phyloP scores from a whole-genome alignment of 1,140 invertebrate genomes.

The Rhopalosiphum padi region DNA sequence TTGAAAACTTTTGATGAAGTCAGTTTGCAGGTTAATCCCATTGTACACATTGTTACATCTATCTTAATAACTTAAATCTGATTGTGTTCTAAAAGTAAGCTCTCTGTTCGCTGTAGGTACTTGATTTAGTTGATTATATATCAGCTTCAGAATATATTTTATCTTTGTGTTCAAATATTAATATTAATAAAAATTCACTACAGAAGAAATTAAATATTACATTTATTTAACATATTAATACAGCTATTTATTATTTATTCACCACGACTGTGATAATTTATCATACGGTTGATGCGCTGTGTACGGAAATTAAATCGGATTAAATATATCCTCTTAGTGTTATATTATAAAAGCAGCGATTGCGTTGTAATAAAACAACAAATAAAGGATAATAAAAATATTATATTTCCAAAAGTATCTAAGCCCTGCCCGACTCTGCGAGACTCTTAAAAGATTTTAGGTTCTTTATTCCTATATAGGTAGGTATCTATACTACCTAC shows the following conservation, averaged over 20 bases:
- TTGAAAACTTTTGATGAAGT: constrained; percentile 40
- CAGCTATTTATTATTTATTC: neutral
- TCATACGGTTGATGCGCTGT: neutral
- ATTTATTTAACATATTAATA: neutral
- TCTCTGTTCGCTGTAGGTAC: neutral
- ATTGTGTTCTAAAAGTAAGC: constrained; percentile 4
- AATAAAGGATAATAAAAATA: neutral
- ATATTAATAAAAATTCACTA: neutral
- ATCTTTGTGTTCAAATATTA: neutral
- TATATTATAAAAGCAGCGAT: neutral
- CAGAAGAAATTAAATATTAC: neutral
- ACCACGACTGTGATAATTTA: neutral
- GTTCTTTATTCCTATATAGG: neutral
- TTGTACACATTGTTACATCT: neutral
- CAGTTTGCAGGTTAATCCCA: neutral
- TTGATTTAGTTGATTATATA: neutral
- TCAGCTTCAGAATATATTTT: neutral
- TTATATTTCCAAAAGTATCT: neutral
- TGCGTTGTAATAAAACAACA: neutral
- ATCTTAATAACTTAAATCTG: neutral
- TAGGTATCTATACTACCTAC: neutral
- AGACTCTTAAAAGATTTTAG: neutral
- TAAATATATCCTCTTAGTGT: neutral
- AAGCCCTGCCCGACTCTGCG: neutral
- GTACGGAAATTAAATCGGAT: neutral